Conservation (phyloP, 1,140 invertebrate species). For the Papilio glaucus region DNA sequence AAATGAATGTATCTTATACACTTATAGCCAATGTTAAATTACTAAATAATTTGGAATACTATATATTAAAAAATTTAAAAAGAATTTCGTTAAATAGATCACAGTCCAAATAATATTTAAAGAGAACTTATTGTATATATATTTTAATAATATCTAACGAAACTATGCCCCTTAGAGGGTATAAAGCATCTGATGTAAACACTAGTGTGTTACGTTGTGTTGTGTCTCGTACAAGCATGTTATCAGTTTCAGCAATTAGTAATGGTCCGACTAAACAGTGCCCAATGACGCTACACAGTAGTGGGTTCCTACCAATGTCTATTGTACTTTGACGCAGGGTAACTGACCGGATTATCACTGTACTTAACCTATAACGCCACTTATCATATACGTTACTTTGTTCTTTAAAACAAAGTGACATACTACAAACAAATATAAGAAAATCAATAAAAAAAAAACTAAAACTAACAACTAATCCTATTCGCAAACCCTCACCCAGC, state of each 20-base stretch:
- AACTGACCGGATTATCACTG: background rate
- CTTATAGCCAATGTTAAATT: slow-evolving; percentile 13
- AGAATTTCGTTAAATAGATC: slow-evolving; percentile 20
- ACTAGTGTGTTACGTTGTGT: background rate
- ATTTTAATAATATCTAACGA: slow-evolving; percentile 6
- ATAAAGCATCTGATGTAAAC: background rate
- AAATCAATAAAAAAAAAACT: background rate
- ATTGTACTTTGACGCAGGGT: background rate
- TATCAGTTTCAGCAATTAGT: background rate
- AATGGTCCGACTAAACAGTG: too few relatives aligned
- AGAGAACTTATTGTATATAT: background rate
- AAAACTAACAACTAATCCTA: background rate
- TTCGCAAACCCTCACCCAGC: too few relatives aligned
- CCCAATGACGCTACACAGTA: background rate
- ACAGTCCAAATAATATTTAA: slow-evolving; percentile 17
- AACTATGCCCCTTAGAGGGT: background rate
- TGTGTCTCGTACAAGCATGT: background rate
- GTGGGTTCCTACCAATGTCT: background rate
- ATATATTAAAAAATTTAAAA: background rate
- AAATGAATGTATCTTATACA: slow-evolving; percentile 12
- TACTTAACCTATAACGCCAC: background rate
- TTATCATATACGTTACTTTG: slow-evolving; percentile 7
- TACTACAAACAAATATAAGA: background rate
- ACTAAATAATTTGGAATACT: slow-evolving; percentile 9
- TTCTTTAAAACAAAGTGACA: background rate